phyloP scores from a whole-genome alignment of 2,113 vertebrate species.

The Podarcis muralis region DNA sequence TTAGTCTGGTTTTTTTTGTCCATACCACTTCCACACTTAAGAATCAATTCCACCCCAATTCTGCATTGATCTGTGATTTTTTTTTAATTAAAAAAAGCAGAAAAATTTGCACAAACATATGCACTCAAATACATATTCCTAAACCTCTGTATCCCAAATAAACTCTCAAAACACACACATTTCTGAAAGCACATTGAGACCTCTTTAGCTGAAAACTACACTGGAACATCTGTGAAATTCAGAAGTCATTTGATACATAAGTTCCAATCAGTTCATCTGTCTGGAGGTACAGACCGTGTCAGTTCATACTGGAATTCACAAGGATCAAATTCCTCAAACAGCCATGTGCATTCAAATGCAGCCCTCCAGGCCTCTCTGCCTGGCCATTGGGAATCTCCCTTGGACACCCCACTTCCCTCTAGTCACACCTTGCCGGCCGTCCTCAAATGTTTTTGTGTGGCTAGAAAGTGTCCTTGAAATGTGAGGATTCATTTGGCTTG shows the following conservation, averaged over 20 bases:
- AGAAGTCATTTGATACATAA: background rate
- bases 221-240: background rate
- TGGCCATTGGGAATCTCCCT: too few species aligned
- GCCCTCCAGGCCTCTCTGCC: too few species aligned
- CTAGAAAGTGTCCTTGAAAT: too few species aligned
- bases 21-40: too few species aligned
- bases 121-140: background rate
- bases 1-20: too few species aligned
- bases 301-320: background rate
- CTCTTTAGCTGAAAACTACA: background rate
- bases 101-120: background rate
- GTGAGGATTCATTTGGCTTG: too few species aligned
- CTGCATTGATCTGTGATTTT: background rate
- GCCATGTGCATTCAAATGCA: background rate
- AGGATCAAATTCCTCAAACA: too few species aligned
- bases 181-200: background rate
- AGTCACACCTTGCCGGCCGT: too few species aligned
- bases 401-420: too few species aligned
- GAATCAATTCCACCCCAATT: background rate
- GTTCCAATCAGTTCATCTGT: background rate
- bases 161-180: background rate
- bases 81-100: background rate
- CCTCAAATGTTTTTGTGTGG: too few species aligned
- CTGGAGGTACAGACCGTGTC: background rate
- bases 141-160: background rate